phyloP scores from a whole-genome alignment of 2,888 invertebrate species.

The Drosophila melanocephala region DNA sequence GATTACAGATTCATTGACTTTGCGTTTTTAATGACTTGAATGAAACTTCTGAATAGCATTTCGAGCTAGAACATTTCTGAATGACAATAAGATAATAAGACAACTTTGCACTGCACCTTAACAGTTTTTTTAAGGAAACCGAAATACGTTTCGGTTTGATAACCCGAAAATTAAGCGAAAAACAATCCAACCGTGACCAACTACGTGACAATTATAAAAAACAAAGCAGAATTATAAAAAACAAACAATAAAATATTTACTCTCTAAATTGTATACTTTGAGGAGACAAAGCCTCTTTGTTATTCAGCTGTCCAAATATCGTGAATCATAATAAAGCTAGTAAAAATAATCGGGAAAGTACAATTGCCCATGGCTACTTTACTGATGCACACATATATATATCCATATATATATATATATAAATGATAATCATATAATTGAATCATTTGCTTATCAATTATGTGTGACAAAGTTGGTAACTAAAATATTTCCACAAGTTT shows the following conservation, averaged over 20 bases:
- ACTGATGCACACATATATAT: neutral
- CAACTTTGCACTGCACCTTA: neutral
- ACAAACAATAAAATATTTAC: neutral
- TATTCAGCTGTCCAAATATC: slow-evolving; percentile 33
- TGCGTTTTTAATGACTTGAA: slow-evolving; percentile 8
- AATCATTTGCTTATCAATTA: slow-evolving; percentile 20
- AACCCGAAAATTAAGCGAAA: neutral
- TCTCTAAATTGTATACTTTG: neutral
- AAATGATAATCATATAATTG: neutral
- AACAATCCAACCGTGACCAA: neutral
- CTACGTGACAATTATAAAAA: neutral
- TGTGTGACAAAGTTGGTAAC: slow-evolving; percentile 10
- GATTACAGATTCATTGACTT: slow-evolving; percentile 18
- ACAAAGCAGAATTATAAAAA: neutral
- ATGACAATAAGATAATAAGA: neutral
- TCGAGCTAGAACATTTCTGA: neutral
- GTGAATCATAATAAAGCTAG: slow-evolving; percentile 47
- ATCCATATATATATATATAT: neutral
- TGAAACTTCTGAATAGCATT: neutral
- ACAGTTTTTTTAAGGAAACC: neutral
- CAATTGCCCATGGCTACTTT: neutral
- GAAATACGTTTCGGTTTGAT: neutral
- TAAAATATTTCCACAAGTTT: slow-evolving; percentile 5
- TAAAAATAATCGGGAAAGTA: neutral
- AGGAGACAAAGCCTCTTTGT: slow-evolving; percentile 24